Base-by-base conservation (phyloP, 2,888 invertebrate genomes). In the Eupithecia subfuscata region DNA sequence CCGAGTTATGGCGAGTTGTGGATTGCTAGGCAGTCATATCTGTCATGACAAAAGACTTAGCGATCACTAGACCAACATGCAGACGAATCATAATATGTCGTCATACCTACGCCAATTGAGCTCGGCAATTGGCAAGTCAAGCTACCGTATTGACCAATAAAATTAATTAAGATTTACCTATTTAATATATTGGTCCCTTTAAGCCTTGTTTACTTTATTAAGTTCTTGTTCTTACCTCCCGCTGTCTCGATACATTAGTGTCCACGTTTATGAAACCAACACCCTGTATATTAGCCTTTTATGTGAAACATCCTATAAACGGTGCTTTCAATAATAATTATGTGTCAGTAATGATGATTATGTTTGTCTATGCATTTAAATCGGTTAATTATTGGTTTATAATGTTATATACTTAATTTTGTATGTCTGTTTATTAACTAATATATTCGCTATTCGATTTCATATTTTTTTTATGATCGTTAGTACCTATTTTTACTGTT, bases 341-440 rank as follows among this genome's bases (percentile, higher is more conserved):
- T 40, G 52, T 34, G n/a, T 52, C 52, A 34, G 40, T 70, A 70
- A 56, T 22, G 60, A 37, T 68, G 43, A 70, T 75, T 74, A 64
- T 64, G 71, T 74, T 78, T 65, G 70, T 64, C 71, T 56, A 74
- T 79, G 75, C 77, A 76, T 79, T 78, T 79, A 73, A 79, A 79
- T 77, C 71, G 60, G 48, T 48, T 48, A 48, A 75, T 75, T 75
- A 75, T 40, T 43, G 43, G 68, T 40, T 65, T 9, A 30, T 25
- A 30, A 18, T 63, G 63, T 12, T 63, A 22, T 6, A 16, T 16
- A 16, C 34, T 52, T 52, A 0, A n/a, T 14, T 12, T 43, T 43
- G 52, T 52, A 52, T n/a, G 9, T 52, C 16, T 52, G 8, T 40
- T 11, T 11, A 40, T 1, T 40, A 40, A 40, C 7, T 8, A 40